Base-by-base conservation (phyloP, 2,113 vertebrate genomes). In the Numida meleagris region DNA sequence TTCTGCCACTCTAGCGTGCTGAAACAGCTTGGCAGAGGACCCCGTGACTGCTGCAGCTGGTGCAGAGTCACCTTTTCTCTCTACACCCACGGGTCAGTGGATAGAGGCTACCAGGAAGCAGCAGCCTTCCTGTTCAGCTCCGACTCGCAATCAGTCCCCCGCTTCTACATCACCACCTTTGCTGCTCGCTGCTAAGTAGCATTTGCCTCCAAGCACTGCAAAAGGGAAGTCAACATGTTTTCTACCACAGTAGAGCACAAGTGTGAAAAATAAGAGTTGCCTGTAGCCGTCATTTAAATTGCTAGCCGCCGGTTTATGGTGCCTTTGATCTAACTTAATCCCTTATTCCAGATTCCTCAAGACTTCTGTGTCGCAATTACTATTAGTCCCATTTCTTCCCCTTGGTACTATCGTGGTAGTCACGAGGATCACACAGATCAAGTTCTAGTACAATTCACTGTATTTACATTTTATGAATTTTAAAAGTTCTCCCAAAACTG, bases 131-230 rank as follows among this genome's bases (percentile, higher is more conserved):
- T 36, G 55, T 48, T 82, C 14, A 58, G 67, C 89, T 90, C 83
- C 46, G 61, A n/a, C 72, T 84, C 40, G 74, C 82, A 75, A 63
- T 57, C 51, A 43, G 86, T 94, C 61, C 72, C 53, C 43, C 6
- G 46, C 51, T 92, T 94, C 88, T 75, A 80, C 74, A 96, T 70
- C 89, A 84, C 58, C 86, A 84, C 68, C 86, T 93, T 88, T 72
- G 70, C 65, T 76, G 72, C 75, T 86, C 73, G 92, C 82, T 81
- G 57, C 77, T 78, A 75, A 75, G 40, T 29, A 94, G 77, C 90
- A 78, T 79, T 82, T 95, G 78, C 71, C 84, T 90, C 62, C 38
- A 34, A 82, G 81, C 62, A 45, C 66, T 72, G 90, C 65, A 82
- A 85, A 92, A 92, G 45, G 42, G 72, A 90, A 94, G 66, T 59